Base-by-base conservation (phyloP, 2,797 vertebrate species). In the Pyrrhura leucotis region DNA sequence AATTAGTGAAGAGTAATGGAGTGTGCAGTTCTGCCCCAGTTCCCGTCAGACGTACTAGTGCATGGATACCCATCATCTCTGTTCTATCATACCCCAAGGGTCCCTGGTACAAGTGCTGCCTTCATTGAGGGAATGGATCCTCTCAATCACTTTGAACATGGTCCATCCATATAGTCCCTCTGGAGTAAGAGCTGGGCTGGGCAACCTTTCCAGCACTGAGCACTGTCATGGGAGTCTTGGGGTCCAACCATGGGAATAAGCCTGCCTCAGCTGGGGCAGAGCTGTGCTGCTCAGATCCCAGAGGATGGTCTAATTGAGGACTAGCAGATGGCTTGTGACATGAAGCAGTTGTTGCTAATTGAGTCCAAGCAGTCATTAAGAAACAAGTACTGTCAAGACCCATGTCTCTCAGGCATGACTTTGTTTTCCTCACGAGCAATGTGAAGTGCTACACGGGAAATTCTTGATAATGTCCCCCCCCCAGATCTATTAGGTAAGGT, bases 21-120 rank as follows among this genome's bases (percentile, higher is more conserved):
- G 19, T 1, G 28, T 2, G 28, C 6, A 17, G 37, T n/a, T 67
- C 28, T 88, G 83, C 26, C 31, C 59, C 39, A 68, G 59, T 29
- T 93, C 39, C 74, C 6, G 0, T 16, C 1, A 3, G 66, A 26
- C 0, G 0, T 19, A 45, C 2, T 2, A 6, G 61, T 0, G 0
- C 26, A 16, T 1, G 14, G 59, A 82, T 68, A 40, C 6, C 22
- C 35, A 69, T 35, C 6, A 20, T 26, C 76, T 53, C 53, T 79
- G 67, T 54, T 58, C 71, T 16, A 2, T 7, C 58, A 31, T 15
- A 48, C 47, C 53, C 85, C 84, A 56, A 29, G 42, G 51, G 50
- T 21, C 20, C 28, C 77, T 40, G 87, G 63, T 78, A 63, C 86
- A 93, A 75, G 39, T 93, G 74, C 50, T 79, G 74, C 58, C 59